Evolutionary conservation across 2,888 invertebrate species (phyloP), one percentile per base, ranked within the genome.

Genomic region (Esperia sulphurella): DNA sequence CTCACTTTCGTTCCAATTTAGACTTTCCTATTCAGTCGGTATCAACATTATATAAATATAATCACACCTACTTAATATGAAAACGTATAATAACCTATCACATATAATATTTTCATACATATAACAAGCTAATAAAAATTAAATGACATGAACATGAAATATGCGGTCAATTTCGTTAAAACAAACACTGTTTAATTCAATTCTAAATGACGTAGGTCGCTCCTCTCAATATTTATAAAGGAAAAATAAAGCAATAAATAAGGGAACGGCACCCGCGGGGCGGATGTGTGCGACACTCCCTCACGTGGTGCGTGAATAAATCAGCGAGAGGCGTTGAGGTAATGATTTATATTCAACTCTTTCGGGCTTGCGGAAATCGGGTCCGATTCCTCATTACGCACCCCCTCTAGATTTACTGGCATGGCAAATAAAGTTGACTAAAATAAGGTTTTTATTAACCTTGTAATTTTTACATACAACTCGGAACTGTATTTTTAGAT

Each of bases 281-380:
- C 61, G 73, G 68, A 68, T 79, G 76, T 63, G 57, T 59, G 61
- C 71, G 78, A 76, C 80, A 67, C 64, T 61, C 67, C 69, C 69
- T 65, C 66, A 71, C 67, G 60, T 62, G 61, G 52, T 47, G 44
- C 43, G 63, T 61, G 63, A 70, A 82, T 81, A 80, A 80, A 83
- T 81, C 79, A 78, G 65, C 61, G 56, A 60, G 49, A 71, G 69
- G 71, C 71, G 74, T 70, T 66, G 68, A 74, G 67, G 58, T 70
- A 70, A 74, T 79, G 71, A 79, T 80, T 75, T 79, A 77, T 75
- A 59, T 66, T 62, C 61, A 65, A 68, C 65, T 68, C 64, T 65
- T 68, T 59, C 55, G 51, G 54, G 51, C 63, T 58, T 49, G 53
- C 59, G 58, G 61, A 66, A 63, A 65, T 64, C 62, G 59, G 57